phyloP scores from a whole-genome alignment of 2,888 invertebrate species.

The Protodeltote pygarga region DNA sequence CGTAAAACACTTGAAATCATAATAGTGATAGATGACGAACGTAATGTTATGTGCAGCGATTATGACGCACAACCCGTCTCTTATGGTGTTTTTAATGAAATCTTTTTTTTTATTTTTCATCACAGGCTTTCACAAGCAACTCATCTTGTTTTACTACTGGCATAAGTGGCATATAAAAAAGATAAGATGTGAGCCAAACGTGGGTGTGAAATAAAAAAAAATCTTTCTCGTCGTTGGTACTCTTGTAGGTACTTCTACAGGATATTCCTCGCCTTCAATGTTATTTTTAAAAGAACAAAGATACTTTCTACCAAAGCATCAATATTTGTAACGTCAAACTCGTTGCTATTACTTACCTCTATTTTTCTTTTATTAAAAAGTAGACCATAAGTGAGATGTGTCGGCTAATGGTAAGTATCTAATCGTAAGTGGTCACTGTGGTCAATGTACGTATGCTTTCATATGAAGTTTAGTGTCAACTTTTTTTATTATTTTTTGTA shows the following conservation, averaged over 20 bases:
- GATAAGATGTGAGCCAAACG: background rate
- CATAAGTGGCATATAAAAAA: background rate
- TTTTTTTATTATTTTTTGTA: slow-evolving; percentile 25
- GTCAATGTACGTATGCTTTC: slow-evolving; percentile 24
- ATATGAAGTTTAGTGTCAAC: slow-evolving; percentile 19
- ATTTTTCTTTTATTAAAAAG: slow-evolving; percentile 33
- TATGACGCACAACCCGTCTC: too few relatives aligned
- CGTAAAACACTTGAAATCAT: slow-evolving; percentile 1
- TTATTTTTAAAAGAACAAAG: background rate
- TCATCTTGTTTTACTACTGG: slow-evolving; percentile 11
- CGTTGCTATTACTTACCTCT: slow-evolving; percentile 22
- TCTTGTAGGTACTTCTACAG: slow-evolving; percentile 9
- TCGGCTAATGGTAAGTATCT: slow-evolving; percentile 36
- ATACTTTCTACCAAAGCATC: slow-evolving; percentile 26
- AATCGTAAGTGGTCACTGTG: slow-evolving; percentile 30
- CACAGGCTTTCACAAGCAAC: too few relatives aligned
- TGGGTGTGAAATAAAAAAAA: slow-evolving; percentile 1
- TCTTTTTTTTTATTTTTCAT: background rate
- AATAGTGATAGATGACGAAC: background rate
- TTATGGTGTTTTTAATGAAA: too few relatives aligned
- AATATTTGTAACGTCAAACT: slow-evolving; percentile 19
- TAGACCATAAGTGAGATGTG: slow-evolving; percentile 21
- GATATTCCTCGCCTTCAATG: slow-evolving; percentile 9
- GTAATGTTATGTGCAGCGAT: too few relatives aligned
- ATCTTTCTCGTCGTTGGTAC: background rate